Conservation (phyloP, 2,797 vertebrate species). For the Holocentrus rufus region DNA sequence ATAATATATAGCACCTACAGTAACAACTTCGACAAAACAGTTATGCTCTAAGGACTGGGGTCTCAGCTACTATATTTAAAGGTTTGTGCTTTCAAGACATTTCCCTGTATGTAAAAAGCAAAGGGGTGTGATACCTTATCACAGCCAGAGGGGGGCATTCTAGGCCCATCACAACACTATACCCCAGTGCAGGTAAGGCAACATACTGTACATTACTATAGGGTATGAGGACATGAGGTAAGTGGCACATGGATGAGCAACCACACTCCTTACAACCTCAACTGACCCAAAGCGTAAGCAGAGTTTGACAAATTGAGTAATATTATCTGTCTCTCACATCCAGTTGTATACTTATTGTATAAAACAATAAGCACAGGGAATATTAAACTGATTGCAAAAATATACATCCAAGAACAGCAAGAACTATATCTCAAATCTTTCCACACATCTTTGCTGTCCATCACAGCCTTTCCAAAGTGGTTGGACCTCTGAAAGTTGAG, state of each 20-base stretch:
- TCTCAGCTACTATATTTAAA: constrained; percentile 64
- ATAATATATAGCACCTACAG: constrained; percentile 62
- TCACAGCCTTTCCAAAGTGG: constrained; percentile 20
- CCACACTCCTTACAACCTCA: constrained; percentile 20
- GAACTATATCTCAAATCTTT: constrained; percentile 21
- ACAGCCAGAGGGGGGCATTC: constrained; percentile 67
- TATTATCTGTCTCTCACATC: constrained; percentile 21
- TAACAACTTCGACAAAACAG: constrained; percentile 34
- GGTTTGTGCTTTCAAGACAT: constrained; percentile 81
- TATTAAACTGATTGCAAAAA: constrained; percentile 32
- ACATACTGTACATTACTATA: constrained; percentile 61
- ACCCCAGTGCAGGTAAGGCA: constrained; percentile 69
- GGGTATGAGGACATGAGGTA: constrained; percentile 53
- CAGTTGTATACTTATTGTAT: constrained; percentile 31
- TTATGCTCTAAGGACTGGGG: constrained; percentile 43
- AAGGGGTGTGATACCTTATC: constrained; percentile 58
- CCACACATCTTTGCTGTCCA: not conserved
- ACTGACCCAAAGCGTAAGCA: not conserved
- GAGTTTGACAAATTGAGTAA: constrained; percentile 10
- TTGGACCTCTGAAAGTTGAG: constrained; percentile 17
- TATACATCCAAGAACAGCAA: constrained; percentile 35
- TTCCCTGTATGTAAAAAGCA: constrained; percentile 71
- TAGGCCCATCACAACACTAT: constrained; percentile 47
- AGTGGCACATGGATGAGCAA: constrained; percentile 23
- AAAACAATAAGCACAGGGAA: constrained; percentile 48